These are phyloP conservation scores for Limnodromus scolopaceus DNA, from an alignment of 2,797 vertebrate species.

Conservation along the genomic window DNA sequence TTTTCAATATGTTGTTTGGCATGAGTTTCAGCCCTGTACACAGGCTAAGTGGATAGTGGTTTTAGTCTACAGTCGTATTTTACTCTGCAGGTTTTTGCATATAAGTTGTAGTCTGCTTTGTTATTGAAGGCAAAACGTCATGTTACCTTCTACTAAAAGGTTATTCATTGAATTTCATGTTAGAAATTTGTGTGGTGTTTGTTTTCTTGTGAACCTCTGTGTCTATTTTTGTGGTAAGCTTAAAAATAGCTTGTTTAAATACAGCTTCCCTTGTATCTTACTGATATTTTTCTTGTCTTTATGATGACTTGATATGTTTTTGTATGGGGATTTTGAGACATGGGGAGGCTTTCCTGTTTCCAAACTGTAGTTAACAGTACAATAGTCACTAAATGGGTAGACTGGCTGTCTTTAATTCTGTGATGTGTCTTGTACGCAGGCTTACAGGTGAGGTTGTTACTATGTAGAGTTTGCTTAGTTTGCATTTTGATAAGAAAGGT, in stretches of 20 bases:
- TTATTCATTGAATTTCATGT: not conserved
- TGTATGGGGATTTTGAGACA: not conserved
- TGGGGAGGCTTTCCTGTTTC: not conserved
- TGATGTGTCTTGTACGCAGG: not conserved
- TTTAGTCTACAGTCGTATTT: not conserved
- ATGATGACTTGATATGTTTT: not conserved
- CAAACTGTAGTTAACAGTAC: not conserved
- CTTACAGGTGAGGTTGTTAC: not conserved
- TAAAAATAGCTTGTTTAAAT: not conserved
- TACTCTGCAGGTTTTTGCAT: not conserved
- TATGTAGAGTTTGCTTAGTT: not conserved
- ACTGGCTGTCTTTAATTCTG: not conserved
- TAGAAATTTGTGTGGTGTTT: not conserved
- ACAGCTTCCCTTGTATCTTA: not conserved
- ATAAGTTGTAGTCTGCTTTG: not conserved
- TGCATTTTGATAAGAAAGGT: not conserved
- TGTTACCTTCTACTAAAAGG: not conserved
- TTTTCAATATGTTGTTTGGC: not conserved
- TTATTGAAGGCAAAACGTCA: not conserved
- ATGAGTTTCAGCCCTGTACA: not conserved
- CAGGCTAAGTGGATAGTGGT: not conserved
- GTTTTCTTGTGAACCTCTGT: not conserved
- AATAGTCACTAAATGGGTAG: not conserved
- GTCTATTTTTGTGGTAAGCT: not conserved
- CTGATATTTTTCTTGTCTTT: not conserved